Conservation (phyloP, 2,113 vertebrate genomes). For the Tautogolabrus adspersus region DNA sequence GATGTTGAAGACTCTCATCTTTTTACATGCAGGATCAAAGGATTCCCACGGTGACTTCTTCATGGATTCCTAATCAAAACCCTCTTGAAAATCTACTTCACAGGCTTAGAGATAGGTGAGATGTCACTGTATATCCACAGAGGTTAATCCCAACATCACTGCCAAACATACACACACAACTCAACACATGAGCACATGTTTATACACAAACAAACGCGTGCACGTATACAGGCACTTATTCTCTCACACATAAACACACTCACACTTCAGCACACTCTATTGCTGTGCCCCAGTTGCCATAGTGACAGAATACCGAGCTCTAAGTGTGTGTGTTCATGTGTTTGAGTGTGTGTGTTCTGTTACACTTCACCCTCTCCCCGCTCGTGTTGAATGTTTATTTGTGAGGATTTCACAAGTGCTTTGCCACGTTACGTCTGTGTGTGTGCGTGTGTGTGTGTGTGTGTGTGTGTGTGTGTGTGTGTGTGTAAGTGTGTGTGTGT, state of each 20-base stretch:
- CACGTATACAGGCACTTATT: slow-evolving; percentile 15
- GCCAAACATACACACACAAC: slow-evolving; percentile 5
- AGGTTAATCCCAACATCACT: slow-evolving; percentile 46
- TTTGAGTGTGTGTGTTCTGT: slow-evolving; percentile 37
- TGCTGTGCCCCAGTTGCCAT: slow-evolving; percentile 70
- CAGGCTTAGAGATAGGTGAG: slow-evolving; percentile 13
- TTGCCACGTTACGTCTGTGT: slow-evolving; percentile 12
- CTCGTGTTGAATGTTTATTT: slow-evolving; percentile 60
- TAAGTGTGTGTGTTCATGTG: slow-evolving; percentile 19
- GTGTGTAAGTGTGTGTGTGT: slow-evolving; percentile 9
- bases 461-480: slow-evolving; percentile 17
- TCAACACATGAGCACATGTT: slow-evolving; percentile 29
- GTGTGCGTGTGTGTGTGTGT: slow-evolving; percentile 15
- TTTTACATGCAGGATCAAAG: slow-evolving; percentile 21
- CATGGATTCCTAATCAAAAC: slow-evolving; percentile 32
- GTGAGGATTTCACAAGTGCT: slow-evolving; percentile 51
- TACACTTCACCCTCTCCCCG: slow-evolving; percentile 49
- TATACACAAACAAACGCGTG: slow-evolving; percentile 41
- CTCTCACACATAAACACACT: slow-evolving; percentile 39
- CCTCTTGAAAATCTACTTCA: slow-evolving; percentile 21
- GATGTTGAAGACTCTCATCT: slow-evolving; percentile 16
- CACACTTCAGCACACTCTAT: slow-evolving; percentile 39
- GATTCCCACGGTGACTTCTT: slow-evolving; percentile 37
- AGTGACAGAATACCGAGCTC: slow-evolving; percentile 66
- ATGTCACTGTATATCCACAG: slow-evolving; percentile 15